These are phyloP conservation scores for Leptocoma aspasia DNA, from an alignment of 2,113 vertebrate species.

Conservation along the genomic window DNA sequence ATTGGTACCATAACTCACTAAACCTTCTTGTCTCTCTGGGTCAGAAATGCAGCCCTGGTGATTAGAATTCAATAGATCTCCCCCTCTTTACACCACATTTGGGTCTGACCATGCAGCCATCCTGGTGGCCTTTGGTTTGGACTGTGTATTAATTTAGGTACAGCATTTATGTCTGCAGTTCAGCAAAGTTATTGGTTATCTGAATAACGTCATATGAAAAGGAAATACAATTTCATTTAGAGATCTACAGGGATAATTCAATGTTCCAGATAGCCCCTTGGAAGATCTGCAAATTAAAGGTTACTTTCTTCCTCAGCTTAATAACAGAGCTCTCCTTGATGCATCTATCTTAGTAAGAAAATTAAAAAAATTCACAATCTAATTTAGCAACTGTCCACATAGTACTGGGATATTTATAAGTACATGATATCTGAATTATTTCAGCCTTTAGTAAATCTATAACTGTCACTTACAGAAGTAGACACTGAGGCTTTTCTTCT, in stretches of 20 bases:
- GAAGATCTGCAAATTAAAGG: constrained; percentile 13
- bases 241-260: constrained; percentile 4
- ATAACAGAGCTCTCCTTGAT: neutral
- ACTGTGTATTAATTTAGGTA: neutral
- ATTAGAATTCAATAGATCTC: neutral
- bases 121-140: neutral
- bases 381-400: neutral
- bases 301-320: neutral
- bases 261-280: neutral
- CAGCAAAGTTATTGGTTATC: neutral
- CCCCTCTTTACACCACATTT: neutral
- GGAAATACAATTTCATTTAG: neutral
- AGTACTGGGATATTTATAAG: neutral
- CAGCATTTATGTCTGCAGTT: neutral
- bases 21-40: neutral
- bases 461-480: neutral
- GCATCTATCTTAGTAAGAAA: neutral
- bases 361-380: neutral
- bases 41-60: neutral
- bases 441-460: neutral
- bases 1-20: neutral
- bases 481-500: neutral
- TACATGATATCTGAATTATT: neutral
- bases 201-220: neutral
- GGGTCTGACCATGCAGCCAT: neutral